Evolutionary conservation across 64 coral and sea anemone species (phyloP).

Genomic region (Actinia equina): DNA sequence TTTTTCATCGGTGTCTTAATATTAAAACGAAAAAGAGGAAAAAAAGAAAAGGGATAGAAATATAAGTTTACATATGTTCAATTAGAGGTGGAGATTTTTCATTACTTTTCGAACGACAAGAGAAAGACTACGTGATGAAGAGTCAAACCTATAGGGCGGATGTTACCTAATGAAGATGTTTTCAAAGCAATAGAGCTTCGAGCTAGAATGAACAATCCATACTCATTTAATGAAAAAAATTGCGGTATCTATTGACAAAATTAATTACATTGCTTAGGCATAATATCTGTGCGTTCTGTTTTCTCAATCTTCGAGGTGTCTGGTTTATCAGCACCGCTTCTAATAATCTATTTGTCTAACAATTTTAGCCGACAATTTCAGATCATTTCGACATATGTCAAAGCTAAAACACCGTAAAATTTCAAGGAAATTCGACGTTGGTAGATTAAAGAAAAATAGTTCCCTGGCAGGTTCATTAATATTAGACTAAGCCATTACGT

Average conservation of each 20-base stretch:
- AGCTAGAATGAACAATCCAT: neutral
- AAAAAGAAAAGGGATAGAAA: too few species aligned
- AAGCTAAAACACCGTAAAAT: too few species aligned
- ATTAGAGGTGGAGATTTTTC: too few species aligned
- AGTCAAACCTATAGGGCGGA: neutral
- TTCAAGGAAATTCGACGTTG: too few species aligned
- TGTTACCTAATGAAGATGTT: neutral
- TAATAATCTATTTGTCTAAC: too few species aligned
- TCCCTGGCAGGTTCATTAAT: neutral
- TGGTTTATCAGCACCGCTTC: too few species aligned
- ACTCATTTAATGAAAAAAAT: neutral
- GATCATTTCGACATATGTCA: too few species aligned
- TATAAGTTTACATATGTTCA: too few species aligned
- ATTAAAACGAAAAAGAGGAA: too few species aligned
- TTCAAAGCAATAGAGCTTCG: neutral
- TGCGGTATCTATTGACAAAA: neutral
- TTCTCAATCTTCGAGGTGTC: too few species aligned
- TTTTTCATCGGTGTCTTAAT: too few species aligned
- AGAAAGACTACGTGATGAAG: neutral
- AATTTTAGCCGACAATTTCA: too few species aligned
- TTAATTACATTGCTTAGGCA: neutral
- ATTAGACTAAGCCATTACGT: neutral
- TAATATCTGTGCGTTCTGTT: neutral
- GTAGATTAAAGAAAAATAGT: neutral
- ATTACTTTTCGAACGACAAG: neutral